A percentile compares a stretch with the other conserved stretches of the same genome.
These are phyloP conservation scores for Thinocorus orbignyianus DNA, from an alignment of 2,113 vertebrate species.

Conservation along the genomic window DNA sequence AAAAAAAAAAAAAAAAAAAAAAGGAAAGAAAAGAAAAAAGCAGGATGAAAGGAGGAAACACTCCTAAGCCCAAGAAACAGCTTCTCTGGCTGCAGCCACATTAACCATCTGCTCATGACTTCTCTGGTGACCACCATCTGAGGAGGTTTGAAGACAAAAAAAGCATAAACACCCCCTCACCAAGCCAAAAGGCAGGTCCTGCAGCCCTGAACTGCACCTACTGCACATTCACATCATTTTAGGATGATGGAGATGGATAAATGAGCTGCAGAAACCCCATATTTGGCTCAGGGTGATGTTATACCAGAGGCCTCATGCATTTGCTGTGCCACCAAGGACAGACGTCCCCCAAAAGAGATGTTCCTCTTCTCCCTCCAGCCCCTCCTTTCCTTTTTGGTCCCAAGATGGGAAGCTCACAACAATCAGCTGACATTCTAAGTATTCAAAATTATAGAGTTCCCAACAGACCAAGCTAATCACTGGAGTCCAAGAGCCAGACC, in stretches of 20 bases:
- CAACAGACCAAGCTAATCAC: not conserved
- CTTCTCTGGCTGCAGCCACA: not conserved
- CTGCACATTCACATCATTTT: not conserved
- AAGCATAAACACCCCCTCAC: not conserved
- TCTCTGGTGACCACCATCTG: not conserved
- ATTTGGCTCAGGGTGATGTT: not conserved
- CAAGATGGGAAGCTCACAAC: not conserved
- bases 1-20: not conserved
- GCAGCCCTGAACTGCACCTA: not conserved
- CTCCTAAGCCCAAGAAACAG: not conserved
- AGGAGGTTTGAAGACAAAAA: not conserved
- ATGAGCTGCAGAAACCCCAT: not conserved
- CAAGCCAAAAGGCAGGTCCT: not conserved
- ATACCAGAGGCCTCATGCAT: not conserved
- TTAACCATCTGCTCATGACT: not conserved
- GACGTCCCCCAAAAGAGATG: not conserved
- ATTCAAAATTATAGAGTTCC: not conserved
- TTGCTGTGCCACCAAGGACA: not conserved
- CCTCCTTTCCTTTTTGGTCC: not conserved
- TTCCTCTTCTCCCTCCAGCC: not conserved
- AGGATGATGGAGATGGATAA: fast-evolving
- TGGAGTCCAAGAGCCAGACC: not conserved
- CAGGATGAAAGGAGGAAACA: not conserved
- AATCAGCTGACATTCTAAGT: not conserved
- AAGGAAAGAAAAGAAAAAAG: not conserved